phyloP scores from a whole-genome alignment of 2,113 vertebrate species.

The Anguilla japonica region DNA sequence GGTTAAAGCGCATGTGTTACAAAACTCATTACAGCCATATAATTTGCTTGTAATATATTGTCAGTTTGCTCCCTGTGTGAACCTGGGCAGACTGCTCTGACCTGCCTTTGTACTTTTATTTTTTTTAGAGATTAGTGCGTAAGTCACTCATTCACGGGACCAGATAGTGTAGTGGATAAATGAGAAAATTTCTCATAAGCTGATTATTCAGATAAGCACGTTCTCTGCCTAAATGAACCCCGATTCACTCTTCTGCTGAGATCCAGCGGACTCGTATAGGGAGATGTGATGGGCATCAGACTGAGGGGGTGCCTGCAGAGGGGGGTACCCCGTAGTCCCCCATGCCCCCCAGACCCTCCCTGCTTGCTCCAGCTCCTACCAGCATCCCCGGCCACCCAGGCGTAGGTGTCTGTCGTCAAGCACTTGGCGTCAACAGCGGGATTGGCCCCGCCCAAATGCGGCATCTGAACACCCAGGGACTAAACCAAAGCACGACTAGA shows the following conservation, averaged over 20 bases:
- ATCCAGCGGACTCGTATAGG: not conserved
- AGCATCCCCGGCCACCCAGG: not conserved
- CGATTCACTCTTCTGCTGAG: not conserved
- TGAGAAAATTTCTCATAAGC: not conserved
- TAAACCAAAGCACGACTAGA: slow-evolving; percentile 61
- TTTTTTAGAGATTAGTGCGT: not conserved
- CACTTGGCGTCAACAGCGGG: slow-evolving; percentile 40
- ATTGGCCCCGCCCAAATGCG: slow-evolving; percentile 52
- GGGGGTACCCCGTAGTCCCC: not conserved
- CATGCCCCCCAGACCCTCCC: slow-evolving; percentile 4
- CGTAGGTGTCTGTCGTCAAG: slow-evolving; percentile 12
- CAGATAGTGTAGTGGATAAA: not conserved
- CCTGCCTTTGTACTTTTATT: not conserved
- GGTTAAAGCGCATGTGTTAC: not conserved
- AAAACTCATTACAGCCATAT: not conserved
- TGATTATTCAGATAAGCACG: not conserved
- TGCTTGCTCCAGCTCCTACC: not conserved
- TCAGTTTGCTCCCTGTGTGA: not conserved
- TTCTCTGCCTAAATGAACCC: not conserved
- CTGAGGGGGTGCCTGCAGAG: not conserved
- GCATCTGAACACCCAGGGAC: slow-evolving; percentile 38
- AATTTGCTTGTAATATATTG: not conserved
- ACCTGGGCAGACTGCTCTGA: not conserved
- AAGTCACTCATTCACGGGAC: not conserved
- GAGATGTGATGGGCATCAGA: not conserved